These are phyloP conservation scores for Aspiorhynchus laticeps DNA, from an alignment of 2,113 vertebrate species.

Conservation along the genomic window DNA sequence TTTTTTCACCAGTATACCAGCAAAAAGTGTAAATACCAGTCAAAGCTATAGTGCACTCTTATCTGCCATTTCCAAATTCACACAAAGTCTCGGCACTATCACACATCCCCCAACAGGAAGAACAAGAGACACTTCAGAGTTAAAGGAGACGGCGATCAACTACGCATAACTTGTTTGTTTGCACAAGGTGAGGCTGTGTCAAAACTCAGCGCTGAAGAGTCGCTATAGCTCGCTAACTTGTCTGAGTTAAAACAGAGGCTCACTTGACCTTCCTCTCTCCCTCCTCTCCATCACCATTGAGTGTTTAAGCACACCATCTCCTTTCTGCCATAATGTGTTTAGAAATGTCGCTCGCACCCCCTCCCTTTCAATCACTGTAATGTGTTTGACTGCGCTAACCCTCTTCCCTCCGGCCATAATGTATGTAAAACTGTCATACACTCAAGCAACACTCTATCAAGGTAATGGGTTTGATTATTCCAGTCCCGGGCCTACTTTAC, in stretches of 20 bases:
- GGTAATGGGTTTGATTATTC: conserved; percentile 67
- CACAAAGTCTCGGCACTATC: conserved; percentile 9
- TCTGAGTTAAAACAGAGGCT: conserved; percentile 74
- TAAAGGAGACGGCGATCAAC: conserved; percentile 53
- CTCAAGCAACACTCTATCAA: conserved; percentile 62
- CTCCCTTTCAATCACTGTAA: conserved; percentile 67
- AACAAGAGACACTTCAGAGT: conserved; percentile 15
- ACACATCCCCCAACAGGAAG: conserved; percentile 6
- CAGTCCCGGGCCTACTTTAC: conserved; percentile 62
- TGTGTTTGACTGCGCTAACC: conserved; percentile 67
- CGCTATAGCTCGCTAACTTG: conserved; percentile 58
- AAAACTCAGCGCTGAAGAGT: conserved; percentile 66
- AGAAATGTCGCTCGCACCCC: conserved; percentile 71
- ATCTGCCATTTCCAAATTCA: background rate
- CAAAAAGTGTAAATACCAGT: background rate
- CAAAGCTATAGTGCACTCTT: background rate
- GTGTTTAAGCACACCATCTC: conserved; percentile 69
- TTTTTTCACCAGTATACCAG: background rate
- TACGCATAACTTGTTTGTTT: conserved; percentile 69
- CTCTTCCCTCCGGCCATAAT: conserved; percentile 62
- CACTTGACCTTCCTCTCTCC: conserved; percentile 61
- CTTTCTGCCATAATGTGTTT: conserved; percentile 74
- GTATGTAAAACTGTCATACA: conserved; percentile 74
- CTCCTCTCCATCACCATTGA: conserved; percentile 70
- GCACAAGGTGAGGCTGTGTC: conserved; percentile 67